Conservation (phyloP, 1,140 invertebrate genomes). For the Solen grandis region DNA sequence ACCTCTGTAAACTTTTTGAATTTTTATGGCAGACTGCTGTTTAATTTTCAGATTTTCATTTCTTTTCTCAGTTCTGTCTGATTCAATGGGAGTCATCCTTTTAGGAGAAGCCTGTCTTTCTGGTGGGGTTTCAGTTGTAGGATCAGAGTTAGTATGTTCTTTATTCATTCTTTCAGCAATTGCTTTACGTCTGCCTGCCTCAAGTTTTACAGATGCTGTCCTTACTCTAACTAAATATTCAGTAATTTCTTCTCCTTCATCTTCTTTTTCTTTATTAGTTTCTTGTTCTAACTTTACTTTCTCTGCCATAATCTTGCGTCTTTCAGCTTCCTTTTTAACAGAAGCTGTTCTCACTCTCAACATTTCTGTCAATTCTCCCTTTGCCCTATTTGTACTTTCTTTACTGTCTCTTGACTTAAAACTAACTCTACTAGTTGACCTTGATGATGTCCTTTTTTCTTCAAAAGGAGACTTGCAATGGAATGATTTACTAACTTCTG, state of each 20-base stretch:
- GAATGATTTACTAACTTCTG: neutral
- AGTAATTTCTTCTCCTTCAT: no score
- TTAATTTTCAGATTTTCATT: no score
- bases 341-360: slow-evolving; percentile 31
- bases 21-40: slow-evolving; percentile 21
- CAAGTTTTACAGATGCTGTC: slow-evolving; percentile 47
- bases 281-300: no score
- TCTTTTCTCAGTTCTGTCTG: slow-evolving; percentile 1
- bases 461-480: neutral
- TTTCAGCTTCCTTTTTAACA: slow-evolving; percentile 41
- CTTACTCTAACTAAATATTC: slow-evolving; percentile 21
- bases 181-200: slow-evolving; percentile 33
- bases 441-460: neutral
- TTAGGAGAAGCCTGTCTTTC: neutral
- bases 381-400: neutral
- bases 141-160: neutral
- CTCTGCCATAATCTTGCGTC: slow-evolving; percentile 36
- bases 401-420: slow-evolving; percentile 8
- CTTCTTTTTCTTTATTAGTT: no score
- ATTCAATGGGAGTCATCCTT: slow-evolving; percentile 5
- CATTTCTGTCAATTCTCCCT: slow-evolving; percentile 36
- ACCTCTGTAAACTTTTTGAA: slow-evolving; percentile 42
- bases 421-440: slow-evolving; percentile 8
- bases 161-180: slow-evolving; percentile 34
- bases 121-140: neutral